Evolutionary conservation across 2,888 invertebrate species (phyloP), one percentile per base, ranked within the genome.

Genomic region (Euproctis similis): DNA sequence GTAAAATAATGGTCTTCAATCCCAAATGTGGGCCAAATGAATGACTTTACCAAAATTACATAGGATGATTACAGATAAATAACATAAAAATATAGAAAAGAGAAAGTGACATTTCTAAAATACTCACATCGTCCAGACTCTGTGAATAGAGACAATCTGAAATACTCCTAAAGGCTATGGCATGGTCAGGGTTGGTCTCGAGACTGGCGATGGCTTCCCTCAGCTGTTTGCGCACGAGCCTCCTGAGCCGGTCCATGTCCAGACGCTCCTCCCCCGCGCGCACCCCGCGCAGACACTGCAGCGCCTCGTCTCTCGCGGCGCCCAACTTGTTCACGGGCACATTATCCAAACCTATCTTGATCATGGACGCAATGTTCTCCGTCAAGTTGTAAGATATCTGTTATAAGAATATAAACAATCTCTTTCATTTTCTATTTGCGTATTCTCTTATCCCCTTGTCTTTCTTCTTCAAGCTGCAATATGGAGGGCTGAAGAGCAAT

Each of bases 91-190:
- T 16, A 5, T 16, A 6, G 16, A 3, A 16, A 5, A 16, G 16
- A 3, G 6, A 16, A 16, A 5, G 6, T 16, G 16, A 16, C 4
- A 16, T 3, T 16, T 16, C 16, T 19, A 18, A 4, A 10, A 16
- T 20, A 82, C 88, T 87, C 67, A 94, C 93, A 67, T 94, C 91
- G 43, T 88, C 76, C 43, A 89, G 87, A 23, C 85, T 87, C 29
- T 89, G 87, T 8, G 95, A 94, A 68, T 95, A 96, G 13, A 97
- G 75, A 57, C 93, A 90, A 61, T 96, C 94, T 0, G 92, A 92
- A 42, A 96, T 93, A 28, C 93, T 86, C 50, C 90, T 87, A 59
- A 90, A 90, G 0, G 94, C 92, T 26, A 96, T 78, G 0, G 89
- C 86, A 42, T 91, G 89, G 57, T 95, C 93, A 0, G 95, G 94